These are phyloP conservation scores for Hafferia zeledoni DNA, from an alignment of 2,797 vertebrate genomes.

Conservation along the genomic window DNA sequence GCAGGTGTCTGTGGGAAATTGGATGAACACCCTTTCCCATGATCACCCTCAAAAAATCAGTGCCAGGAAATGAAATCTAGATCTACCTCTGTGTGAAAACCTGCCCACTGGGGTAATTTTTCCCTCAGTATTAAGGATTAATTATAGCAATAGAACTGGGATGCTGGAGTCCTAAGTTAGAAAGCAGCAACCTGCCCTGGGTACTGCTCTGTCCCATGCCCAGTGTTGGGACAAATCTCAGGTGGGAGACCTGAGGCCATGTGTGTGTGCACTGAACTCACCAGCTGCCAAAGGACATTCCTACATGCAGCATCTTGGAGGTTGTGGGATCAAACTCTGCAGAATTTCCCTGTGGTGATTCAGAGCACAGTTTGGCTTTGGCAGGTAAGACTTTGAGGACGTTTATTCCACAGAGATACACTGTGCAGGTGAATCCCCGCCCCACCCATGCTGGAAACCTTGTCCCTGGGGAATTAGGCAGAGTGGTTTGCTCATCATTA, in stretches of 20 bases:
- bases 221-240: rapidly evolving
- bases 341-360: not conserved
- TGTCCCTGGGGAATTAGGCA: not conserved
- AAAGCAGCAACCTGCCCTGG: not conserved
- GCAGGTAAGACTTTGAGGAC: not conserved
- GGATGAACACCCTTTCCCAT: not conserved
- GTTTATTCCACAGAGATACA: not conserved
- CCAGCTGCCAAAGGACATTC: not conserved
- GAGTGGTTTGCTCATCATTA: not conserved
- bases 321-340: rapidly evolving
- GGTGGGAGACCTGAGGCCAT: rapidly evolving
- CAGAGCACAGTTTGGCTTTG: not conserved
- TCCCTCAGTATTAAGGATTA: rapidly evolving
- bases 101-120: rapidly evolving
- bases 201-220: not conserved
- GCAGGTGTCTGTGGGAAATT: not conserved
- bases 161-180: not conserved
- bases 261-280: rapidly evolving
- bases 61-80: not conserved
- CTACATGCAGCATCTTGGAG: rapidly evolving
- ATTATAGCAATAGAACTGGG: not conserved
- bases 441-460: not conserved
- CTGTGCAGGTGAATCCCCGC: not conserved
- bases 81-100: not conserved
- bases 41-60: not conserved